These are phyloP conservation scores for Podarcis raffonei DNA, from an alignment of 2,113 vertebrate genomes.

Conservation along the genomic window DNA sequence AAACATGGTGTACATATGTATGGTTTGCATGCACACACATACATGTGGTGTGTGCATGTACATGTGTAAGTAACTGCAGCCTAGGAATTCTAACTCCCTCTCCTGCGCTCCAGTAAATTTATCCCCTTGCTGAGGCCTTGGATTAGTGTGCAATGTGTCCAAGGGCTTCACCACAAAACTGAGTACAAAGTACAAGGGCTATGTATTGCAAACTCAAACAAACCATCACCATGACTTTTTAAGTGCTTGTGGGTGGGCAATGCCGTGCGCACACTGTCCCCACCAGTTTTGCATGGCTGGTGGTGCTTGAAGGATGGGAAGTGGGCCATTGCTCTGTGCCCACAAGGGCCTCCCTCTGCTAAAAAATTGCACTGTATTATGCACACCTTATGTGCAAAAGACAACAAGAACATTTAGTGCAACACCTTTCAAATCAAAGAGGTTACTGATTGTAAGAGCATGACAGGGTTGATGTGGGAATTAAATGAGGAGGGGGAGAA, in stretches of 20 bases:
- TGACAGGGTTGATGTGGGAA: background rate
- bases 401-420: background rate
- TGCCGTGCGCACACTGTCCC: background rate
- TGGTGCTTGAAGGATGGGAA: background rate
- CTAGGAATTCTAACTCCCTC: background rate
- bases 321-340: background rate
- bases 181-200: background rate
- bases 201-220: background rate
- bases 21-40: background rate
- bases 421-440: background rate
- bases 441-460: background rate
- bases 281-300: background rate
- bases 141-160: background rate
- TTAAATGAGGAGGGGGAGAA: background rate
- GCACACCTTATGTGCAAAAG: background rate
- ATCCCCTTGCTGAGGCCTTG: background rate
- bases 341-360: background rate
- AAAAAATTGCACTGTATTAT: background rate
- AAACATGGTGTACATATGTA: background rate
- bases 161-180: background rate
- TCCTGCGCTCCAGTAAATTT: background rate
- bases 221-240: background rate
- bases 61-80: accelerated
- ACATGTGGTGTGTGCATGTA: background rate
- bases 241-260: background rate